phyloP scores from a whole-genome alignment of 64 coral and sea anemone species.

The Pachyseris speciosa region DNA sequence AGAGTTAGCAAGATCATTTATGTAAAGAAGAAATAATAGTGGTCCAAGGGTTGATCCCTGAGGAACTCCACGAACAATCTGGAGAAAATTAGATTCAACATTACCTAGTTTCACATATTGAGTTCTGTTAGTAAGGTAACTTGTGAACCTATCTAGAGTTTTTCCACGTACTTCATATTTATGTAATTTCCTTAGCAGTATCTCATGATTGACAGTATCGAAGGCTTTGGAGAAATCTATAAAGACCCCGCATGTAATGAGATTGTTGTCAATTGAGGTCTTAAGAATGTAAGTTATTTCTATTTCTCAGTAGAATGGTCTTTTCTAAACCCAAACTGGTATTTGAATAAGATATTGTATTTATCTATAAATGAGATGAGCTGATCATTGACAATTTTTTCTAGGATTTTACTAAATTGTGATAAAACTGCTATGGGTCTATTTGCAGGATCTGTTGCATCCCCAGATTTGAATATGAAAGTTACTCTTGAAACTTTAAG shows the following conservation, averaged over 20 bases:
- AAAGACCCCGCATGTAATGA: neutral
- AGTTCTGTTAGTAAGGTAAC: neutral
- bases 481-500: too few species aligned
- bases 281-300: neutral
- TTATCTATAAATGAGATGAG: too few species aligned
- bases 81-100: slow-evolving; percentile 5
- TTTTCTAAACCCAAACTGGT: too few species aligned
- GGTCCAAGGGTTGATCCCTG: slow-evolving; percentile 25
- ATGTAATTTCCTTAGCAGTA: neutral
- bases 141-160: slow-evolving; percentile 1
- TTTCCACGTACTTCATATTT: neutral
- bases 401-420: too few species aligned
- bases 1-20: slow-evolving; percentile 11
- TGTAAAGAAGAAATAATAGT: slow-evolving; percentile 26
- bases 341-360: too few species aligned
- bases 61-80: slow-evolving; percentile 6
- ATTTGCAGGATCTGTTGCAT: too few species aligned
- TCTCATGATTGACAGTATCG: neutral
- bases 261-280: neutral
- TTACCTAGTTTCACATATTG: slow-evolving; percentile 1
- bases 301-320: too few species aligned
- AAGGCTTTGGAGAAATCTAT: slow-evolving; percentile 25
- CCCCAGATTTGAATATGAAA: too few species aligned
- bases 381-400: too few species aligned
- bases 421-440: too few species aligned